A percentile compares a stretch with the other conserved stretches of the same genome.
Conservation (phyloP, 2,113 vertebrate species). For the Neofelis nebulosa region DNA sequence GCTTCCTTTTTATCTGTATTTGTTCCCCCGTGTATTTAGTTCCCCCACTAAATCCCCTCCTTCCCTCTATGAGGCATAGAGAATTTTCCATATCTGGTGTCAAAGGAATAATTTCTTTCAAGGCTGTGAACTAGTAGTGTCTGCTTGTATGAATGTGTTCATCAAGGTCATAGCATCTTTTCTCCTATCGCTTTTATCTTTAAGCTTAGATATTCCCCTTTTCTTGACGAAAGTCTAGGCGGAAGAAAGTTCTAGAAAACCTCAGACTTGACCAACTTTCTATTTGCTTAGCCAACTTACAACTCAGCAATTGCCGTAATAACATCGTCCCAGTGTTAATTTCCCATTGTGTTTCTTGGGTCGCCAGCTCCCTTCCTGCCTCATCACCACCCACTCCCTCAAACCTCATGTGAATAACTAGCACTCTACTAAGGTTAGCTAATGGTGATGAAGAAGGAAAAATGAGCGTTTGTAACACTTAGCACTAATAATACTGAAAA, state of each 20-base stretch:
- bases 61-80: neutral
- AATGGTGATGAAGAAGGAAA: neutral
- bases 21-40: neutral
- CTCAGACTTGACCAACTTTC: neutral
- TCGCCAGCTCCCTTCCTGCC: neutral
- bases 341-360: constrained; percentile 18
- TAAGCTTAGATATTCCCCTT: neutral
- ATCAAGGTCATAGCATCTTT: neutral
- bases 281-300: neutral
- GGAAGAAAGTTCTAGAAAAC: constrained; percentile 26
- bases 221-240: neutral
- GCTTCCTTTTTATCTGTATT: neutral
- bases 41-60: neutral
- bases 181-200: neutral
- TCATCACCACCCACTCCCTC: neutral
- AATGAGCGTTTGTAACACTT: neutral
- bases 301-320: neutral
- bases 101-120: neutral
- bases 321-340: neutral
- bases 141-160: neutral
- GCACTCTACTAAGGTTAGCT: neutral
- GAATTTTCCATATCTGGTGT: neutral
- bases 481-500: neutral
- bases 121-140: neutral
- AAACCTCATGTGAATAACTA: neutral